Evolutionary conservation across 2,113 vertebrate species (phyloP).

Genomic region (Aptenodytes patagonicus): DNA sequence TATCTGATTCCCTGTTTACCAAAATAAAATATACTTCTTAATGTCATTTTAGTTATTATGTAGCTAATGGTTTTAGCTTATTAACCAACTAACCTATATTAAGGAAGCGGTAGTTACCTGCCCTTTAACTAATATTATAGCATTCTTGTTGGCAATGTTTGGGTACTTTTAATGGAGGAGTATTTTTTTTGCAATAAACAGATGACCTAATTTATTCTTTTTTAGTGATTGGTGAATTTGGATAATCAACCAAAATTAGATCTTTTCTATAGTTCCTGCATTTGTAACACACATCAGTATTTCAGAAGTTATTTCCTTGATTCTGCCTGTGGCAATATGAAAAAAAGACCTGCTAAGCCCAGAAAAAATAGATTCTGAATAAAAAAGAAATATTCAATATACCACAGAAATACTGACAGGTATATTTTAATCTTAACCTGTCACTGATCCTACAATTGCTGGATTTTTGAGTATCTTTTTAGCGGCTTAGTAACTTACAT

Average conservation of each 20-base stretch:
- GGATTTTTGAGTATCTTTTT: slow-evolving; percentile 52
- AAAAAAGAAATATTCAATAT: neutral
- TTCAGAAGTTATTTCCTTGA: slow-evolving; percentile 24
- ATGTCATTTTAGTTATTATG: slow-evolving; percentile 47
- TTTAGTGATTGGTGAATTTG: slow-evolving; percentile 27
- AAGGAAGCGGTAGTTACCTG: slow-evolving; percentile 8
- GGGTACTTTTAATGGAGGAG: neutral
- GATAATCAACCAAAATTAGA: slow-evolving; percentile 43
- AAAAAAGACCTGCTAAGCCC: slow-evolving; percentile 12
- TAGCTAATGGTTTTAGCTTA: slow-evolving; percentile 37
- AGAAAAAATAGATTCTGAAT: slow-evolving; percentile 35
- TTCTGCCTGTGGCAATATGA: slow-evolving; percentile 24
- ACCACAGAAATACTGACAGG: neutral
- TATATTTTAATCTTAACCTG: slow-evolving; percentile 35
- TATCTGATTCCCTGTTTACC: slow-evolving; percentile 60
- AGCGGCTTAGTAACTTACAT: neutral
- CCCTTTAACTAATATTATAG: neutral
- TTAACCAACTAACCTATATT: slow-evolving; percentile 28
- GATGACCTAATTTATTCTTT: slow-evolving; percentile 6
- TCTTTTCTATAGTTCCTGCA: slow-evolving; percentile 33
- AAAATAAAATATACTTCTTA: slow-evolving; percentile 65
- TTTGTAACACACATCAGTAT: neutral
- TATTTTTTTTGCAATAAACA: neutral
- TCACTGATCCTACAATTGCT: slow-evolving; percentile 27
- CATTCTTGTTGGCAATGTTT: slow-evolving; percentile 4